Evolutionary conservation across 1,140 invertebrate species (phyloP).

Genomic region (Drosophila sproati): DNA sequence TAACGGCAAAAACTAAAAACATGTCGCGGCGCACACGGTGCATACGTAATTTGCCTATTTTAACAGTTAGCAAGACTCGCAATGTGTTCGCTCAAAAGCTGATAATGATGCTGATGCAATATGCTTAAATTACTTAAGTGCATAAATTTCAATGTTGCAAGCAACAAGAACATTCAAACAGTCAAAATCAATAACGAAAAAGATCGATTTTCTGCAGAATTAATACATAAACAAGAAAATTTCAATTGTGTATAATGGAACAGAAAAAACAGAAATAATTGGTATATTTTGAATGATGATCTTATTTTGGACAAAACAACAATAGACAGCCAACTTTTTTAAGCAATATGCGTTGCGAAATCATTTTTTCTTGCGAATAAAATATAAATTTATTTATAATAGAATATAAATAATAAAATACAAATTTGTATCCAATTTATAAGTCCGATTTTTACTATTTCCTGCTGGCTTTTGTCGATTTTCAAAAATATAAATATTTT

Average conservation of each 20-base stretch:
- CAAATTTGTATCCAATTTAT: not conserved
- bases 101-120: slow-evolving; percentile 5
- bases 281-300: not conserved
- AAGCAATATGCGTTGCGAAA: no score
- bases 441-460: no score
- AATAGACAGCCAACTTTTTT: not conserved
- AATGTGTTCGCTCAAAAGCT: slow-evolving; percentile 6
- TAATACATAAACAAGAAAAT: slow-evolving; percentile 23
- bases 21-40: slow-evolving; percentile 55
- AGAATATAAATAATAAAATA: not conserved
- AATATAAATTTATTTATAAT: not conserved
- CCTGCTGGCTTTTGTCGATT: no score
- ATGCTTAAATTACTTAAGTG: slow-evolving; percentile 51
- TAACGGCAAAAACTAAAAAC: slow-evolving; percentile 27
- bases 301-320: not conserved
- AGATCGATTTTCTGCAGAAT: slow-evolving; percentile 25
- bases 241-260: not conserved
- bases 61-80: slow-evolving; percentile 35
- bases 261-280: not conserved
- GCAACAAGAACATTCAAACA: slow-evolving; percentile 25
- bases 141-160: slow-evolving; percentile 56
- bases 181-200: slow-evolving; percentile 17
- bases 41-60: slow-evolving; percentile 71
- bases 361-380: no score
- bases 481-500: no score